Conservation (phyloP, 2,888 invertebrate genomes). For the Nezara viridula region DNA sequence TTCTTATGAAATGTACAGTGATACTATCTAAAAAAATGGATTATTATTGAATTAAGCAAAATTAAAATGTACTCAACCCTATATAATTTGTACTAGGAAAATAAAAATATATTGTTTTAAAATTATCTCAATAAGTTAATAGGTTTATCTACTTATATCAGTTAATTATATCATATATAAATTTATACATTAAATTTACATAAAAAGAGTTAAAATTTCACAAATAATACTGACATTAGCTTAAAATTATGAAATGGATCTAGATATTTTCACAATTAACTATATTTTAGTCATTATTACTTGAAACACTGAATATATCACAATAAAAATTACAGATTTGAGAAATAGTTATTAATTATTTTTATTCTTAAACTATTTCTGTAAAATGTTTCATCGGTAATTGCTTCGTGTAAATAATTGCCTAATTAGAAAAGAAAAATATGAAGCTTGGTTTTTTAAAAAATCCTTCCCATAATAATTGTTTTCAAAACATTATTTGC, state of each 20-base stretch:
- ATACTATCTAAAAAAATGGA: neutral
- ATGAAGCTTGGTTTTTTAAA: conserved; percentile 7
- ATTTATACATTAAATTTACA: conserved; percentile 14
- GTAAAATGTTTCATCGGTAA: neutral
- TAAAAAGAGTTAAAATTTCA: neutral
- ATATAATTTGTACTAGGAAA: neutral
- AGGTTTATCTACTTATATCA: neutral
- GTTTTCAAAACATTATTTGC: neutral
- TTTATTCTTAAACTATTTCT: neutral
- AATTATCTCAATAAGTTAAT: neutral
- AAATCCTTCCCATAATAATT: neutral
- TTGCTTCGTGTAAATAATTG: neutral
- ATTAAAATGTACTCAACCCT: neutral
- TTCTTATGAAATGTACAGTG: conserved; percentile 6
- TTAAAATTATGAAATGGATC: neutral
- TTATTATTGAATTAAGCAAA: conserved; percentile 9
- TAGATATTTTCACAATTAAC: neutral
- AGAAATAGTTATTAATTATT: neutral
- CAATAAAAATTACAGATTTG: neutral
- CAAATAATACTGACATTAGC: conserved; percentile 7
- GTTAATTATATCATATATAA: conserved; percentile 5
- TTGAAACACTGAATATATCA: neutral
- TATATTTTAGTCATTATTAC: neutral
- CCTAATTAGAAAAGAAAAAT: neutral
- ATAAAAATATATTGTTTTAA: neutral